A percentile compares a stretch with the other conserved stretches of the same genome.
These are phyloP conservation scores for Oceanodroma leucorhoa DNA, from an alignment of 2,797 vertebrate genomes.

Conservation along the genomic window DNA sequence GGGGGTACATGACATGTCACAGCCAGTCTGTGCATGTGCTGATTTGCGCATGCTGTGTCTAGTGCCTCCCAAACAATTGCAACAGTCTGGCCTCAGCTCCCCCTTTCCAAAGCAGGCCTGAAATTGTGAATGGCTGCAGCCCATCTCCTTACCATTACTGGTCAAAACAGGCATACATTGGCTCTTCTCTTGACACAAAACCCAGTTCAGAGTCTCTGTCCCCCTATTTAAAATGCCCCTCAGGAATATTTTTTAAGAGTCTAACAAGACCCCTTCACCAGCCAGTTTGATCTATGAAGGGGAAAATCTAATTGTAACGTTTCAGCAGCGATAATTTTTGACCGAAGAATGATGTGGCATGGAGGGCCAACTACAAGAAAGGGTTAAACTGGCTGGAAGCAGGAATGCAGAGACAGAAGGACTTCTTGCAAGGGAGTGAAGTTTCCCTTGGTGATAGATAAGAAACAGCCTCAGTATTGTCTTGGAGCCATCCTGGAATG, in stretches of 20 bases:
- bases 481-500: neutral
- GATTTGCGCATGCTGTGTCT: neutral
- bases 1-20: too few relatives aligned
- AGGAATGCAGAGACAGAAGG: neutral
- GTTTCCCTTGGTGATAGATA: neutral
- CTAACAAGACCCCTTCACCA: neutral
- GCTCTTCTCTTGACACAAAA: neutral
- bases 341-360: neutral
- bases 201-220: neutral
- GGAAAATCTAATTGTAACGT: neutral
- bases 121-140: neutral
- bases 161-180: neutral
- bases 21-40: neutral
- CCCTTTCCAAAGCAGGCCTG: neutral
- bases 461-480: neutral
- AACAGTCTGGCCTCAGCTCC: neutral
- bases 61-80: neutral
- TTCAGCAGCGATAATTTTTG: neutral
- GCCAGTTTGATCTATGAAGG: neutral
- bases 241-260: neutral
- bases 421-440: neutral
- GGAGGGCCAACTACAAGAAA: neutral
- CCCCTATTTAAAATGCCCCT: accelerated
- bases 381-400: neutral
- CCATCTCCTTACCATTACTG: neutral